Evolutionary conservation across 2,888 invertebrate species (phyloP).

Genomic region (Hetaerina titia): DNA sequence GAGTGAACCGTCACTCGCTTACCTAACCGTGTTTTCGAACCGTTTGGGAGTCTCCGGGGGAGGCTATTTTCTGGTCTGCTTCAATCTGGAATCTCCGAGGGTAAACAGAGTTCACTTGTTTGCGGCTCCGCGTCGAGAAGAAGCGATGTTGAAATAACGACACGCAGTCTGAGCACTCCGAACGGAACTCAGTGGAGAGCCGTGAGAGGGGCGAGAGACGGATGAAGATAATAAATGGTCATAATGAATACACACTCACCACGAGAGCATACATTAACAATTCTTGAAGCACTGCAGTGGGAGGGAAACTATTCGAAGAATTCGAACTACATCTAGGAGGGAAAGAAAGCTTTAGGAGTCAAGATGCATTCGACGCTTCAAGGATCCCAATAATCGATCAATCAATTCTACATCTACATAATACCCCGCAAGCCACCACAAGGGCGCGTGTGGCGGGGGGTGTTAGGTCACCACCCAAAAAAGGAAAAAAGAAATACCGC

Average conservation of each 20-base stretch:
- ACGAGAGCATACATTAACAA: neutral
- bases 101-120: neutral
- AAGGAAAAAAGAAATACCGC: too few relatives aligned
- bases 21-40: neutral
- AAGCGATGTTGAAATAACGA: conserved; percentile 18
- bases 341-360: neutral
- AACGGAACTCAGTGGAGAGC: neutral
- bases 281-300: neutral
- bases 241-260: neutral
- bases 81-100: neutral
- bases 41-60: neutral
- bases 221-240: neutral
- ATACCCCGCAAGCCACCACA: too few relatives aligned
- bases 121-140: neutral
- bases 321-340: neutral
- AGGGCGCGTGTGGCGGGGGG: too few relatives aligned
- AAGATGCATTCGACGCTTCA: neutral
- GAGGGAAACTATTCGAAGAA: neutral
- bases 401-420: neutral
- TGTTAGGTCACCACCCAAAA: too few relatives aligned
- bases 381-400: too few relatives aligned
- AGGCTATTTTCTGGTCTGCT: neutral
- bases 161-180: neutral
- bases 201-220: neutral
- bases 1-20: too few relatives aligned